Evolutionary conservation across 1,140 invertebrate species (phyloP).

Genomic region (Subanguina moxae): DNA sequence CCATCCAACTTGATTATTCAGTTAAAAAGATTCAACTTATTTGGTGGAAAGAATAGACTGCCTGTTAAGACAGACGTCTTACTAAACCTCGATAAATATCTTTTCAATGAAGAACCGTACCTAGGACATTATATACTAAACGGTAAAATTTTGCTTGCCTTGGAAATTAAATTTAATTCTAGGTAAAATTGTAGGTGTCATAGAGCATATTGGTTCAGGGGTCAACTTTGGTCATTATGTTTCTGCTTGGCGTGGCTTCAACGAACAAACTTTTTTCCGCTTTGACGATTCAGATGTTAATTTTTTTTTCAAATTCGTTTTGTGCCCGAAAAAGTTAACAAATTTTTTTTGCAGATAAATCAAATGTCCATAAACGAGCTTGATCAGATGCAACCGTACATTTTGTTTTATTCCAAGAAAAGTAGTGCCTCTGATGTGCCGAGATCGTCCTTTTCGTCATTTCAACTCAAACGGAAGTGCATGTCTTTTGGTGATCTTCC

Average conservation of each 20-base stretch:
- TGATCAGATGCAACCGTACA: background rate
- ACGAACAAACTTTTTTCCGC: constrained; percentile 10
- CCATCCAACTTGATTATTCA: constrained; percentile 39
- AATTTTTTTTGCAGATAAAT: no score
- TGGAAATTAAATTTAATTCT: no score
- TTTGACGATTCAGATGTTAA: background rate
- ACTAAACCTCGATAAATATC: constrained; percentile 17
- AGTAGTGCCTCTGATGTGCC: no score
- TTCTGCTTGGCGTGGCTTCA: constrained; percentile 31
- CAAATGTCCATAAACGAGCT: no score
- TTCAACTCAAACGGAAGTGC: no score
- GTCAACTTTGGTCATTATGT: constrained; percentile 33
- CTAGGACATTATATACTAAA: constrained; percentile 13
- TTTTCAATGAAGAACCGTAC: constrained; percentile 13
- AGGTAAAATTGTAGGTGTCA: constrained; percentile 15
- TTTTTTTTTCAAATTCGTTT: background rate
- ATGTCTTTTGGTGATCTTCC: no score
- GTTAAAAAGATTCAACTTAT: constrained; percentile 36
- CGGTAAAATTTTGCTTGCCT: background rate
- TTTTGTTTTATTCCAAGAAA: background rate
- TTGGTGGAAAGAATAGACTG: constrained; percentile 33
- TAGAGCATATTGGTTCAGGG: constrained; percentile 31
- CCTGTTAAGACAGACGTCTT: constrained; percentile 22
- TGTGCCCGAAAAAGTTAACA: no score
- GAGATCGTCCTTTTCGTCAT: no score